Evolutionary conservation across 2,888 invertebrate species (phyloP).

Genomic region (Cheilosia variabilis): DNA sequence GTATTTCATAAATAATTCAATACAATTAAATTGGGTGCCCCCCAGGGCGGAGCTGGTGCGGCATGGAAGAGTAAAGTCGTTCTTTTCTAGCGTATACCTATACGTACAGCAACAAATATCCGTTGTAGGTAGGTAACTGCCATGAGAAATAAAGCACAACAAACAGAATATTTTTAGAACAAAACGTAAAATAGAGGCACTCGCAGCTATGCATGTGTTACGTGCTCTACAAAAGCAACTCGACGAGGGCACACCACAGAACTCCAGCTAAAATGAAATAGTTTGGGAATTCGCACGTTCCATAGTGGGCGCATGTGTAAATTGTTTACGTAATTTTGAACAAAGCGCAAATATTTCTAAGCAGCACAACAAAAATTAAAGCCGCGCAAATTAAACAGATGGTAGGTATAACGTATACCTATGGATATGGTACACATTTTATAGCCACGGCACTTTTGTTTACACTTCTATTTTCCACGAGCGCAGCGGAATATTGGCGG

Average conservation of each 20-base stretch:
- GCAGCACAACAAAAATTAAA: not conserved
- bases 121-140: not conserved
- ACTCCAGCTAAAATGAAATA: not conserved
- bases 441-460: not conserved
- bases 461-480: conserved; percentile 20
- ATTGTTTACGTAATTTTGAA: conserved; percentile 36
- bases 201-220: not conserved
- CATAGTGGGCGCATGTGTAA: conserved; percentile 21
- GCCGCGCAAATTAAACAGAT: not conserved
- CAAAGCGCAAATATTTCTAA: not conserved
- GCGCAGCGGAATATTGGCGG: not conserved
- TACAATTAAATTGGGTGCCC: conserved; percentile 59
- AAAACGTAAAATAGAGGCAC: not conserved
- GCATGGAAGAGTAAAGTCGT: conserved; percentile 10
- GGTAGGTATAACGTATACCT: conserved; percentile 9
- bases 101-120: conserved; percentile 20
- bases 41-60: conserved; percentile 31
- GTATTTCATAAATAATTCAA: conserved; percentile 61
- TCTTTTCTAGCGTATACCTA: not conserved
- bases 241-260: not conserved
- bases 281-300: conserved; percentile 28
- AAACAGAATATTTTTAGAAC: not conserved
- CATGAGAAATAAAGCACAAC: not conserved
- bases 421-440: not conserved
- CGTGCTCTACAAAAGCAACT: conserved; percentile 4